These are phyloP conservation scores for Sarcophaga variegata DNA, from an alignment of 2,888 invertebrate genomes.

Conservation along the genomic window DNA sequence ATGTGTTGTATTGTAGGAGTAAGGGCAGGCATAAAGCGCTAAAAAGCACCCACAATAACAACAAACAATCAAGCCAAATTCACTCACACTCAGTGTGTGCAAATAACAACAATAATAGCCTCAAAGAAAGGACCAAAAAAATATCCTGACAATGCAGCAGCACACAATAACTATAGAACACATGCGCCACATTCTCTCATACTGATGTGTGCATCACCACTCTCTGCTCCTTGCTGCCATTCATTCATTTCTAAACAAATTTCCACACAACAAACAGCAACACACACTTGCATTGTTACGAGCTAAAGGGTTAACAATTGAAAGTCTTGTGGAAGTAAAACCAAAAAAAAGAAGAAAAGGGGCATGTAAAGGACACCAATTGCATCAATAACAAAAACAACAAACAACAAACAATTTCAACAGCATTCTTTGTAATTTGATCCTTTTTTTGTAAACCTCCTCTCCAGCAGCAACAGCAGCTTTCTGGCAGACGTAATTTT, in stretches of 20 bases:
- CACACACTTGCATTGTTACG: neutral
- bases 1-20: conserved; percentile 21
- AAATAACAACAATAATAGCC: conserved; percentile 14
- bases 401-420: neutral
- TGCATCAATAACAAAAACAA: conserved; percentile 53
- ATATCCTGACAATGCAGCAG: conserved; percentile 48
- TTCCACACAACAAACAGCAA: conserved; percentile 14
- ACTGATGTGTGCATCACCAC: neutral
- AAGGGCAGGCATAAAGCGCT: conserved; percentile 53
- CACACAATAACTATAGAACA: conserved; percentile 49
- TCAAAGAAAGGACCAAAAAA: conserved; percentile 24
- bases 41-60: conserved; percentile 63
- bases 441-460: conserved; percentile 39
- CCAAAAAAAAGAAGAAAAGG: conserved; percentile 8
- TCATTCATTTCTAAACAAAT: conserved; percentile 13
- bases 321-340: no score
- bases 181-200: conserved; percentile 60
- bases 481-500: conserved; percentile 1
- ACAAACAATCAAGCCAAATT: conserved; percentile 60
- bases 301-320: conserved; percentile 56
- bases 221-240: neutral
- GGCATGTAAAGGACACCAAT: conserved; percentile 64
- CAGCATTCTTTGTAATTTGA: conserved; percentile 68
- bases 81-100: neutral
- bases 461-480: neutral